Evolutionary conservation across 2,797 vertebrate species (phyloP), one percentile per base, ranked within the genome.

Genomic region (Eulemur albifrons): DNA sequence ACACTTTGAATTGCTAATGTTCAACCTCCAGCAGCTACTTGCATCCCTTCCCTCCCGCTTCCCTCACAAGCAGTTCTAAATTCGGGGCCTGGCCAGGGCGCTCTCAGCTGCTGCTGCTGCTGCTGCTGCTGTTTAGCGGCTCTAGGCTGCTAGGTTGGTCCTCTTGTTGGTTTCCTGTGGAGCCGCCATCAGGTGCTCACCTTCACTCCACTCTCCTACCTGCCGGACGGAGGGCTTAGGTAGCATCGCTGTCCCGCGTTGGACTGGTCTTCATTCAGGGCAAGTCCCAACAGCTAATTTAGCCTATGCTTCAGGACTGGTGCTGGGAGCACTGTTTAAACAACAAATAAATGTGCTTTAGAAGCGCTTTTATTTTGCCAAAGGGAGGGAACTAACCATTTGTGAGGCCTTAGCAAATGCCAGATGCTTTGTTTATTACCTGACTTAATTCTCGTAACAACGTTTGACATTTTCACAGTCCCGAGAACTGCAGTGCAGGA

Each of bases 101-200:
- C 35, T 63, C 45, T 1, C 1, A 27, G 15, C 57, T 59, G 72
- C 11, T 45, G 43, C 43, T 45, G 43, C 43, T 45, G 43, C 43
- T 45, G 57, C 35, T 43, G 52, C 40, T 0, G 15, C 35, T 40
- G 15, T 54, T 52, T 1, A n/a, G 65, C 12, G 35, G 54, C 48
- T n/a, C 5, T 0, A 27, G 21, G 14, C 25, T 27, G 23, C 32
- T 23, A 32, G 35, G 52, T 2, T 43, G 32, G 12, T 32, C 38
- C 77, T 54, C 15, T 18, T 20, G 40, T 13, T 91, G 38, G 45
- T 10, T 30, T 30, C 45, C n/a, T 5, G 1, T 27, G 50, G 59
- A 30, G 50, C 35, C 5, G 13, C 32, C 65, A 4, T 12, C 11
- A 0, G 35, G 0, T 4, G 8, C 50, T 14, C 43, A n/a, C 3